Evolutionary conservation across 2,113 vertebrate genomes (phyloP), one percentile per base, ranked within the genome.

Genomic region (Vombatus ursinus): DNA sequence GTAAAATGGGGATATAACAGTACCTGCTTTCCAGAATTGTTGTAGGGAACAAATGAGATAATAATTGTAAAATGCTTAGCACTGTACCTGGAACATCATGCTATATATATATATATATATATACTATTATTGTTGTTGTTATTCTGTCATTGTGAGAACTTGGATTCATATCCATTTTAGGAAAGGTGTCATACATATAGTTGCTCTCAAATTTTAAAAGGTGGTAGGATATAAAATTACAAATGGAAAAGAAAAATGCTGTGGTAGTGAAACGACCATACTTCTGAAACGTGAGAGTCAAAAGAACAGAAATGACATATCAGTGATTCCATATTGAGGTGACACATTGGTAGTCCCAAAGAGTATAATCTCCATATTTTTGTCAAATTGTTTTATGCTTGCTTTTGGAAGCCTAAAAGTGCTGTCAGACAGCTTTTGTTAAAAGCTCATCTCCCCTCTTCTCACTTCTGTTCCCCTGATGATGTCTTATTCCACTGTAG

Each of bases 211-310:
- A 48, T 96, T 44, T 50, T 61, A 91, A 96, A 97, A 95, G 90
- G 37, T 96, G 96, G 95, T 96, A 54, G 95, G 92, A 95, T 97
- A 94, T 98, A 95, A 1, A 23, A 96, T 98, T 97, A 92, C 96
- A 95, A 90, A 77, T 95, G 92, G 96, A 96, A 97, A 91, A 98
- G 98, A 89, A 50, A 97, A 94, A 90, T 95, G 93, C 53, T 92
- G 50, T 48, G 96, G 95, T 94, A 92, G 96, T 93, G 96, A 96
- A 98, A 96, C 97, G 93, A 96, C 93, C 96, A 92, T 94, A 84
- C 95, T 97, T 96, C 95, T 96, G 96, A 96, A 96, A 97, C 93
- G 90, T 19, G 98, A 97, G 91, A 96, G 89, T 91, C 93, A 90
- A 68, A 95, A 93, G 92, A 97, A 92, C 89, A 94, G 48, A 53